Conservation (phyloP, 2,113 vertebrate genomes). For the Romanogobio albipinnatus region DNA sequence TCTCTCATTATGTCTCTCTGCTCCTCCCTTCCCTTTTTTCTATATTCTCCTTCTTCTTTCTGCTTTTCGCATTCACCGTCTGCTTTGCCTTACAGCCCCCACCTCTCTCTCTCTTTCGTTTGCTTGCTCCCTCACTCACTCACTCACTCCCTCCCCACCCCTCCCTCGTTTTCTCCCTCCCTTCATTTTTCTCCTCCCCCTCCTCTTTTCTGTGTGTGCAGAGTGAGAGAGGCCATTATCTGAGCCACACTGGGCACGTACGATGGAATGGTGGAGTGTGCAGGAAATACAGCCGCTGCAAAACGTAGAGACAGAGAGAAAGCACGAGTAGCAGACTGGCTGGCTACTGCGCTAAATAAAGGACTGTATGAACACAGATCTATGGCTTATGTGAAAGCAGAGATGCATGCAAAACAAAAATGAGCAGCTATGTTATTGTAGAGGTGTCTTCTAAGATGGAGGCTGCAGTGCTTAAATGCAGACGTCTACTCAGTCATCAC, state of each 20-base stretch:
- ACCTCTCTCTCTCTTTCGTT: slow-evolving; percentile 58
- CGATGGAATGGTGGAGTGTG: slow-evolving; percentile 81
- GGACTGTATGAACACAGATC: not conserved
- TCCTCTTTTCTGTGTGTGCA: slow-evolving; percentile 74
- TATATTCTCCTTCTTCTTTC: slow-evolving; percentile 76
- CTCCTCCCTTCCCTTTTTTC: slow-evolving; percentile 78
- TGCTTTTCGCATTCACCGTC: slow-evolving; percentile 71
- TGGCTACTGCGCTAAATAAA: slow-evolving; percentile 17
- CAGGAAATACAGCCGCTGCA: slow-evolving; percentile 55
- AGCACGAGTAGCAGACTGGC: slow-evolving; percentile 29
- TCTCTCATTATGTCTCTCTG: slow-evolving; percentile 77
- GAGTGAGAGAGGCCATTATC: slow-evolving; percentile 84
- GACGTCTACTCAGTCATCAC: not conserved
- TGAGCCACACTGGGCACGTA: slow-evolving; percentile 82
- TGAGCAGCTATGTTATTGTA: not conserved
- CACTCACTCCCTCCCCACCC: slow-evolving; percentile 56
- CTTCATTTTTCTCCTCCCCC: slow-evolving; percentile 66
- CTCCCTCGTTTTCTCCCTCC: slow-evolving; percentile 66
- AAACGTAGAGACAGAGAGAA: slow-evolving; percentile 64
- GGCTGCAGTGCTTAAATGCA: slow-evolving; percentile 50
- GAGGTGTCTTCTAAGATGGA: slow-evolving; percentile 42
- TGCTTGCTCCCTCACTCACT: slow-evolving; percentile 32
- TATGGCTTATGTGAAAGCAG: not conserved
- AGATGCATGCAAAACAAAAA: slow-evolving; percentile 14
- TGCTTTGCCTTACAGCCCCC: slow-evolving; percentile 72